Evolutionary conservation across 2,113 vertebrate genomes (phyloP).

Genomic region (Bucco capensis): DNA sequence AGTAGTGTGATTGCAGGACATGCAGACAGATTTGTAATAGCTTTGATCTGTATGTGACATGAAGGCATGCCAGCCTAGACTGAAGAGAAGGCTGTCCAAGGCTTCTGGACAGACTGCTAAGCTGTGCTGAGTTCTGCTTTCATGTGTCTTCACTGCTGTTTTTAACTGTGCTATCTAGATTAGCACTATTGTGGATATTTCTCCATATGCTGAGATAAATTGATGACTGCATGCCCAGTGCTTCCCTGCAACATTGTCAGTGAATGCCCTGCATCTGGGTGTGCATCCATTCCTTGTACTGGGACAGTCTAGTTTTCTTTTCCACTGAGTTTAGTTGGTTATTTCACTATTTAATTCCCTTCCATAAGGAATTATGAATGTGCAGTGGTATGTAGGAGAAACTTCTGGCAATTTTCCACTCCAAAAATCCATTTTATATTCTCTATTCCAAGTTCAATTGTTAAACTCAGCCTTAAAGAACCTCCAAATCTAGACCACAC

Average conservation of each 20-base stretch:
- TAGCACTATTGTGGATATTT: not conserved
- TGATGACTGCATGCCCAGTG: not conserved
- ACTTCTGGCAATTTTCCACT: not conserved
- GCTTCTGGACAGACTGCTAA: slow-evolving; percentile 16
- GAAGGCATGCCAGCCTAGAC: not conserved
- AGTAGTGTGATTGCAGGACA: not conserved
- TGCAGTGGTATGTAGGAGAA: not conserved
- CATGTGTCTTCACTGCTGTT: slow-evolving; percentile 15
- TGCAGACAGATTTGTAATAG: not conserved
- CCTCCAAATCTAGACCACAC: not conserved
- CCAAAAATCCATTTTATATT: not conserved
- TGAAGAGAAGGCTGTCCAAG: not conserved
- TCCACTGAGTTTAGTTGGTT: not conserved
- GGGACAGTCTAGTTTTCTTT: not conserved
- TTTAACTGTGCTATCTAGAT: not conserved
- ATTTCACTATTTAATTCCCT: not conserved
- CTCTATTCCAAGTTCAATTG: not conserved
- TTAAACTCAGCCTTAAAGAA: not conserved
- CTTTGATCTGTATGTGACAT: not conserved
- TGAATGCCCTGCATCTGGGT: not conserved
- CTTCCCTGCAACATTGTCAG: not conserved
- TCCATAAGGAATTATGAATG: not conserved
- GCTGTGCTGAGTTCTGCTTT: not conserved
- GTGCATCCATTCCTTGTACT: fast-evolving
- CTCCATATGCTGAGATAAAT: not conserved